phyloP scores from a whole-genome alignment of 2,797 vertebrate species.

The Zenarchopterus dispar region DNA sequence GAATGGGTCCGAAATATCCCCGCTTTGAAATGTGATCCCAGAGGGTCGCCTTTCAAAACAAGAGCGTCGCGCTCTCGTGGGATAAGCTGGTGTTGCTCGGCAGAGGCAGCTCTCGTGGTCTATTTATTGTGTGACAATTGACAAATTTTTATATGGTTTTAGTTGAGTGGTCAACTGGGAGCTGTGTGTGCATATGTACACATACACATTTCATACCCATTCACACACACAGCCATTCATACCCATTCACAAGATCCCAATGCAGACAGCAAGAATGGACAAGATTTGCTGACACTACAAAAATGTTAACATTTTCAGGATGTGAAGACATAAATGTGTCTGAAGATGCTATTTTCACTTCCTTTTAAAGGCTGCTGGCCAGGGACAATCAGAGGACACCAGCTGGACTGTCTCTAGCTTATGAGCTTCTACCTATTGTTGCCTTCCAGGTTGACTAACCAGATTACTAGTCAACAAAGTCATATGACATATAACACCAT shows the following conservation, averaged over 20 bases:
- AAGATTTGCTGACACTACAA: neutral
- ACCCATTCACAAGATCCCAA: neutral
- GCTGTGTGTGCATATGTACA: neutral
- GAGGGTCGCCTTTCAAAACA: constrained; percentile 77
- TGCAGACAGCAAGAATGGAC: neutral
- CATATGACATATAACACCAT: too few relatives aligned
- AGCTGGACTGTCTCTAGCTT: too few relatives aligned
- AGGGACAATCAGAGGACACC: too few relatives aligned
- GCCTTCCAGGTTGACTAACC: too few relatives aligned
- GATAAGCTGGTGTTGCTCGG: constrained; percentile 73
- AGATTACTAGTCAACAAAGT: too few relatives aligned
- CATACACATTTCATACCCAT: constrained; percentile 1
- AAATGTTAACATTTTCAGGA: neutral
- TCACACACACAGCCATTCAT: constrained; percentile 1
- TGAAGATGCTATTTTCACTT: too few relatives aligned
- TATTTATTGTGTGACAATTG: constrained; percentile 62
- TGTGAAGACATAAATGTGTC: neutral
- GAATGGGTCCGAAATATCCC: constrained; percentile 63
- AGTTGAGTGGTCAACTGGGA: constrained; percentile 47
- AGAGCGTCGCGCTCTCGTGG: constrained; percentile 67
- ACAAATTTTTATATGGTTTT: constrained; percentile 61
- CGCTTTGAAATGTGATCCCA: constrained; percentile 69
- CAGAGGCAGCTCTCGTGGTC: constrained; percentile 70
- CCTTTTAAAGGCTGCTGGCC: too few relatives aligned
- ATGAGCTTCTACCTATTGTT: too few relatives aligned